Conservation (phyloP, 2,113 vertebrate species). For the Entosphenus tridentatus region DNA sequence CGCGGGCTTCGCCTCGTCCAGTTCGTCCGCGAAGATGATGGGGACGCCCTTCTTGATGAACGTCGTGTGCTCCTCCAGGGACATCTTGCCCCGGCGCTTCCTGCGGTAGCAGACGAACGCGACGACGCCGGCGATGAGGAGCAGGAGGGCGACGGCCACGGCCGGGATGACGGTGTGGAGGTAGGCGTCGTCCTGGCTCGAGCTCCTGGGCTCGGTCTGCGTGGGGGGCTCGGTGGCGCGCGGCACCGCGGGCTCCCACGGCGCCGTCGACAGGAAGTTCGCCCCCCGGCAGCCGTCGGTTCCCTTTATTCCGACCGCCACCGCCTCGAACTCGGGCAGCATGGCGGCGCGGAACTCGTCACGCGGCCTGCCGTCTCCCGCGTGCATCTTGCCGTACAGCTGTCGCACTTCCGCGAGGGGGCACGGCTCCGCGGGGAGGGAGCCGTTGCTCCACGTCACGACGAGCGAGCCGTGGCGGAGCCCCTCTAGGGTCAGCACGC, state of each 20-base stretch:
- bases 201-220: slow-evolving; percentile 11
- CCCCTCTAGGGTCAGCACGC: slow-evolving; percentile 49
- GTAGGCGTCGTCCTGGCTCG: slow-evolving; percentile 63
- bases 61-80: slow-evolving; percentile 81
- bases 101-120: slow-evolving; percentile 93
- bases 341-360: slow-evolving; percentile 34
- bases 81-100: slow-evolving; percentile 80
- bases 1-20: slow-evolving; percentile 79
- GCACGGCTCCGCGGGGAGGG: slow-evolving; percentile 45
- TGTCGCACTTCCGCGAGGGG: slow-evolving; percentile 50
- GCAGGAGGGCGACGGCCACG: slow-evolving; percentile 67
- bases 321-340: slow-evolving; percentile 63
- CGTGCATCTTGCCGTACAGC: slow-evolving; percentile 44
- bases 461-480: slow-evolving; percentile 56
- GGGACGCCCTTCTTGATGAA: slow-evolving; percentile 95
- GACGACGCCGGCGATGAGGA: slow-evolving; percentile 70
- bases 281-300: slow-evolving; percentile 46
- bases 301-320: slow-evolving; percentile 40
- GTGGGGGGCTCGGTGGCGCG: background rate
- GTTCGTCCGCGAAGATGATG: slow-evolving; percentile 81
- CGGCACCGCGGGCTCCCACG: slow-evolving; percentile 11
- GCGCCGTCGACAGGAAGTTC: slow-evolving; percentile 38
- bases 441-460: slow-evolving; percentile 85
- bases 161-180: slow-evolving; percentile 80
- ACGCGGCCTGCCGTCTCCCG: slow-evolving; percentile 38